Conservation (phyloP, 2,888 invertebrate genomes). For the Hydropsyche betteni region DNA sequence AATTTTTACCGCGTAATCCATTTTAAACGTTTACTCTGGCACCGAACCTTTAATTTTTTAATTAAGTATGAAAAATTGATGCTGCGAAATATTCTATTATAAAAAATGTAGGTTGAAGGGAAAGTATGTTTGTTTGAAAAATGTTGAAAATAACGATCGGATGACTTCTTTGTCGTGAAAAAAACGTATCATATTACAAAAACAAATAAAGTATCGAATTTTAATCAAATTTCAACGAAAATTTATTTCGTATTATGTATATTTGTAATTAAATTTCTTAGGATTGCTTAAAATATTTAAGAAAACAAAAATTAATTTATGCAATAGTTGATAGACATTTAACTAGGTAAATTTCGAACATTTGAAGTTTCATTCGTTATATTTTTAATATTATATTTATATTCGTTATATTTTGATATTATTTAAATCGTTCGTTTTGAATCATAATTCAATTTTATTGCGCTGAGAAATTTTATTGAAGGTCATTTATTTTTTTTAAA, state of each 20-base stretch:
- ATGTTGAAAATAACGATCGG: background rate
- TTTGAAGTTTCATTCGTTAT: too few species aligned
- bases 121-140: background rate
- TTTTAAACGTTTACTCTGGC: background rate
- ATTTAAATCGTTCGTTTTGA: background rate
- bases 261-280: background rate
- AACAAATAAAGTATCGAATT: background rate
- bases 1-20: constrained; percentile 1
- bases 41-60: background rate
- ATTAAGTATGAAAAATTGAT: background rate
- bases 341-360: too few species aligned
- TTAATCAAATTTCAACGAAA: background rate
- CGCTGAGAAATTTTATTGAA: background rate
- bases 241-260: background rate
- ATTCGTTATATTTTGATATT: background rate
- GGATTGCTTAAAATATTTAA: too few species aligned
- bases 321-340: too few species aligned
- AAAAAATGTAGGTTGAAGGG: background rate
- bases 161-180: background rate
- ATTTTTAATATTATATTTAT: background rate
- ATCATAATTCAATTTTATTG: background rate
- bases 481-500: constrained; percentile 11
- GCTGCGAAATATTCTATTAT: background rate
- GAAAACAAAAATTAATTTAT: too few species aligned
- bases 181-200: constrained; percentile 3